These are phyloP conservation scores for Mergus octosetaceus DNA, from an alignment of 2,797 vertebrate genomes.

Conservation along the genomic window DNA sequence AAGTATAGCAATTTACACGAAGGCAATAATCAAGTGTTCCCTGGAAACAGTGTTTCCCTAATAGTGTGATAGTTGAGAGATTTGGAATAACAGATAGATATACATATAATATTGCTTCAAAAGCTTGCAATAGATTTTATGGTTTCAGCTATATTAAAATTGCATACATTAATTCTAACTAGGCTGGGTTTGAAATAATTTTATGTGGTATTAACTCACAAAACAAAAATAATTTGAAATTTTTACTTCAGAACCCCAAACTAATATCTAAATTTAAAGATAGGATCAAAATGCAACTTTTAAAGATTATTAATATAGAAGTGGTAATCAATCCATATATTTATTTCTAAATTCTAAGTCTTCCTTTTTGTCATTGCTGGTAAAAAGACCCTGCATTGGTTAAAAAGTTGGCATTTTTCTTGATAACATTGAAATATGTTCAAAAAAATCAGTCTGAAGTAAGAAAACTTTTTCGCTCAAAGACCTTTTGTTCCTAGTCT, in stretches of 20 bases:
- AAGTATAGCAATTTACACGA: neutral
- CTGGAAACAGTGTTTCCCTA: neutral
- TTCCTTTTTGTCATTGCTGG: neutral
- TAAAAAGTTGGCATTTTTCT: neutral
- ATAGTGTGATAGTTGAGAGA: neutral
- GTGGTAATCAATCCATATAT: neutral
- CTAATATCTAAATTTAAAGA: neutral
- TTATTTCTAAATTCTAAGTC: neutral
- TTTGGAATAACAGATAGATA: slow-evolving; percentile 16
- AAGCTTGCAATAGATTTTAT: neutral
- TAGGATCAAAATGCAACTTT: neutral
- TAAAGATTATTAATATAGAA: neutral
- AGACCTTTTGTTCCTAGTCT: neutral
- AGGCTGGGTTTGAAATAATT: neutral
- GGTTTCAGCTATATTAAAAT: neutral
- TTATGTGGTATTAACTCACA: neutral
- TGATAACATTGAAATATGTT: neutral
- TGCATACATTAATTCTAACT: neutral
- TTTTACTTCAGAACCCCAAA: neutral
- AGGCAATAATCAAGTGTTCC: neutral
- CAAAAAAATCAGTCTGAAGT: neutral
- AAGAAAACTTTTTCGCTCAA: neutral
- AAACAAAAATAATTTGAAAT: neutral
- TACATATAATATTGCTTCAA: neutral
- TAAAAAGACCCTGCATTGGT: neutral